A percentile compares a stretch with the other conserved stretches of the same genome.
These are phyloP conservation scores for Operophtera brumata DNA, from an alignment of 2,888 invertebrate species.

Conservation along the genomic window DNA sequence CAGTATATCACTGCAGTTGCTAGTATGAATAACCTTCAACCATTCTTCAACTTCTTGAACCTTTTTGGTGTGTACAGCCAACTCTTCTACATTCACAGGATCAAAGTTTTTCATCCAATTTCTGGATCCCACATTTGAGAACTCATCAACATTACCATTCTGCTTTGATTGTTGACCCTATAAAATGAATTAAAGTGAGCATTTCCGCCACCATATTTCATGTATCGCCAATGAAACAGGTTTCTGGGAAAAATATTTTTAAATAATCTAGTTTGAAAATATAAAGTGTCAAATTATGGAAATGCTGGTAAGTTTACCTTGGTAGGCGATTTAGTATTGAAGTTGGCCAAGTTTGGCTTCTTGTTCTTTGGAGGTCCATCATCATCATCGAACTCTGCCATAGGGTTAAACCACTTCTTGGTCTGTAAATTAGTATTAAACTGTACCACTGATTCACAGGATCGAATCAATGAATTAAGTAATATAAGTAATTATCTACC, in stretches of 20 bases:
- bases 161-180: slow-evolving; percentile 18
- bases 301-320: slow-evolving; percentile 7
- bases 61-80: slow-evolving; percentile 89
- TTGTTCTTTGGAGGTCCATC: slow-evolving; percentile 43
- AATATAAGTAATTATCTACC: slow-evolving; percentile 3
- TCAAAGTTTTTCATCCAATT: slow-evolving; percentile 83
- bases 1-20: slow-evolving; percentile 77
- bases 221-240: background rate
- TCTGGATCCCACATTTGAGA: slow-evolving; percentile 44
- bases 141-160: slow-evolving; percentile 9
- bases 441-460: background rate
- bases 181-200: background rate
- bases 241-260: no score
- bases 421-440: slow-evolving; percentile 39
- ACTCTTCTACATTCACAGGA: slow-evolving; percentile 80
- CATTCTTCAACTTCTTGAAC: slow-evolving; percentile 86
- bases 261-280: no score
- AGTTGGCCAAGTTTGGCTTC: slow-evolving; percentile 27
- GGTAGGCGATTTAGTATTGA: slow-evolving; percentile 9
- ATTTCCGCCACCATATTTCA: background rate
- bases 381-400: slow-evolving; percentile 65
- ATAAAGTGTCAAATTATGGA: background rate
- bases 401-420: slow-evolving; percentile 68
- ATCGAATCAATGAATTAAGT: background rate
- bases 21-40: slow-evolving; percentile 70